Conservation (phyloP, 2,888 invertebrate species). For the Resseliella maxima region DNA sequence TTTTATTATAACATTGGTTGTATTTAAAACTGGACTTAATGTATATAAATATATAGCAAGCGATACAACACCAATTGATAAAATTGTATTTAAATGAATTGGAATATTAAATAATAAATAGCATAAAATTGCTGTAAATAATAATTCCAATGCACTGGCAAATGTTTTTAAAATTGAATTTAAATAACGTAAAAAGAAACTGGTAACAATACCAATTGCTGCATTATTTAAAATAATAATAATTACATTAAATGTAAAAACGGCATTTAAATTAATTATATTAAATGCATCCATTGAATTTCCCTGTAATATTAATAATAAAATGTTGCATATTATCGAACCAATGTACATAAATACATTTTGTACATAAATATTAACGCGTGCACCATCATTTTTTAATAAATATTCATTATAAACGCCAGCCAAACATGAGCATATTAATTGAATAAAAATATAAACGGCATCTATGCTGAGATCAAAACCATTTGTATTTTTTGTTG, state of each 20-base stretch:
- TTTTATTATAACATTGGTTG: not conserved
- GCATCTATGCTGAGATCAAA: constrained; percentile 72
- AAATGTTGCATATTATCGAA: constrained; percentile 90
- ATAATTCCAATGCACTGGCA: constrained; percentile 90
- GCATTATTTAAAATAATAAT: constrained; percentile 90
- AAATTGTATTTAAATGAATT: constrained; percentile 82
- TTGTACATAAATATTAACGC: constrained; percentile 90
- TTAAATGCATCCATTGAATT: constrained; percentile 74
- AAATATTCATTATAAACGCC: constrained; percentile 97
- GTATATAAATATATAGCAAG: constrained; percentile 88
- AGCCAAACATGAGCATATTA: constrained; percentile 91
- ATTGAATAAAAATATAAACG: constrained; percentile 78
- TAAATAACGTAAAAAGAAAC: constrained; percentile 90
- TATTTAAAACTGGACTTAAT: constrained; percentile 84
- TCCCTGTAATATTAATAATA: constrained; percentile 76
- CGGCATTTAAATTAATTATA: constrained; percentile 69
- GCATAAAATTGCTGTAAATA: constrained; percentile 90
- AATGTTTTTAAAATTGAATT: constrained; percentile 97
- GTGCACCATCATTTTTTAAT: constrained; percentile 84
- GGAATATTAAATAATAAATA: constrained; percentile 87
- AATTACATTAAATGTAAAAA: constrained; percentile 78
- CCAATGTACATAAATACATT: constrained; percentile 96
- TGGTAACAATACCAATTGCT: constrained; percentile 91
- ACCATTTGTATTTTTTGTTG: constrained; percentile 65
- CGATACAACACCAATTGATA: constrained; percentile 85